A percentile compares a stretch with the other conserved stretches of the same genome.
These are phyloP conservation scores for Lepidochitona cinerea DNA, from an alignment of 2,888 invertebrate species.

Conservation along the genomic window DNA sequence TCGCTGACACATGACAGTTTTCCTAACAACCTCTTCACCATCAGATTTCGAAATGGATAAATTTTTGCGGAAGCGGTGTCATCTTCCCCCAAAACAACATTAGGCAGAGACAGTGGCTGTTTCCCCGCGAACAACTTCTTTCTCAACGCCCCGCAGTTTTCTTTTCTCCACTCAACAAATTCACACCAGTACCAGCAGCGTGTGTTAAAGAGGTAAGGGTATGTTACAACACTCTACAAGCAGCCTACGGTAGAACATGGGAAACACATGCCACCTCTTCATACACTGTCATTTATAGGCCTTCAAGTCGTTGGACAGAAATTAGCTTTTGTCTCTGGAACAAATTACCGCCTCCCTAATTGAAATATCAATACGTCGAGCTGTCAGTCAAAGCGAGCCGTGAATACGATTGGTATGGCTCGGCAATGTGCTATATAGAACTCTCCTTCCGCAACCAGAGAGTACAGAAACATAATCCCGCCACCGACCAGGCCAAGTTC, in stretches of 20 bases:
- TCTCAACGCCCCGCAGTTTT: too few species aligned
- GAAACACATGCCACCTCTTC: neutral
- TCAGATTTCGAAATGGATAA: too few species aligned
- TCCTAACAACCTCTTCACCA: neutral
- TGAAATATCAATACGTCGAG: conserved; percentile 4
- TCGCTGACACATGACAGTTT: neutral
- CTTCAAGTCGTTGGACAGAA: neutral
- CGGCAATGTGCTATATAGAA: neutral
- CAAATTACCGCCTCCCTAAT: conserved; percentile 9
- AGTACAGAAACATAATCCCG: too few species aligned
- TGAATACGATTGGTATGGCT: neutral
- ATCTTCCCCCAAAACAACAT: neutral
- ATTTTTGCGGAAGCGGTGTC: neutral
- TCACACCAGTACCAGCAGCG: too few species aligned
- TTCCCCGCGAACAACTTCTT: too few species aligned
- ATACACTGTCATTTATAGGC: neutral
- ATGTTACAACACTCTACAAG: too few species aligned
- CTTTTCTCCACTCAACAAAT: too few species aligned
- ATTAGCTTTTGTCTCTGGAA: conserved; percentile 7
- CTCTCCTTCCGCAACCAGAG: too few species aligned
- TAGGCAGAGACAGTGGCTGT: too few species aligned
- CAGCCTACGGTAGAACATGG: neutral
- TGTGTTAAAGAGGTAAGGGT: too few species aligned
- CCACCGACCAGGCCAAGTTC: too few species aligned
- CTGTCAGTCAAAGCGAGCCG: conserved; percentile 71